Evolutionary conservation across 2,113 vertebrate genomes (phyloP).

Genomic region (Hiodon tergisus): DNA sequence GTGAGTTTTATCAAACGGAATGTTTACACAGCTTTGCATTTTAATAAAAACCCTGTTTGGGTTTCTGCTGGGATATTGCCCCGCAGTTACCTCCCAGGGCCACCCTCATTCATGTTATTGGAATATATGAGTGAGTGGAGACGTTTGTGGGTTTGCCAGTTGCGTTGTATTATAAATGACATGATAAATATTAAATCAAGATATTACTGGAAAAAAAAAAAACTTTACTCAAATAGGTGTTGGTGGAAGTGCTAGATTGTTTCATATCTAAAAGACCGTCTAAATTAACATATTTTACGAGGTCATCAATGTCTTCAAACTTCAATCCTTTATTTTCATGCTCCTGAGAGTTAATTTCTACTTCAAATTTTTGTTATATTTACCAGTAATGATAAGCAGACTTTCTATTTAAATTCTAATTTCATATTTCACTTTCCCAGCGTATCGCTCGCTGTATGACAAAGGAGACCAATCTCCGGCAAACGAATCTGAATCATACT

Average conservation of each 20-base stretch:
- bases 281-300: conserved; percentile 6
- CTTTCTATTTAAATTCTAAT: conserved; percentile 17
- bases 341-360: background rate
- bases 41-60: background rate
- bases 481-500: background rate
- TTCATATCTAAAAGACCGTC: background rate
- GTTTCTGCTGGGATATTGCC: background rate
- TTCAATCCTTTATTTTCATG: background rate
- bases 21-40: background rate
- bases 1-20: background rate
- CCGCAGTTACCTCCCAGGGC: background rate
- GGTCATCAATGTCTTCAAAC: background rate
- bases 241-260: background rate
- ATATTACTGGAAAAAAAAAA: too few relatives aligned
- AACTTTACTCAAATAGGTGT: too few relatives aligned
- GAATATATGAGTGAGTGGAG: background rate
- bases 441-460: background rate
- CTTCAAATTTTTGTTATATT: background rate
- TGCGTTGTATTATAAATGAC: too few relatives aligned
- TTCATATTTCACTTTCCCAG: background rate
- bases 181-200: too few relatives aligned
- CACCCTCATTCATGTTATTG: background rate
- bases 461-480: background rate
- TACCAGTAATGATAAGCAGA: conserved; percentile 9
- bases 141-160: too few relatives aligned